phyloP scores from a whole-genome alignment of 2,888 invertebrate species.

The Metopia argyrocephala region DNA sequence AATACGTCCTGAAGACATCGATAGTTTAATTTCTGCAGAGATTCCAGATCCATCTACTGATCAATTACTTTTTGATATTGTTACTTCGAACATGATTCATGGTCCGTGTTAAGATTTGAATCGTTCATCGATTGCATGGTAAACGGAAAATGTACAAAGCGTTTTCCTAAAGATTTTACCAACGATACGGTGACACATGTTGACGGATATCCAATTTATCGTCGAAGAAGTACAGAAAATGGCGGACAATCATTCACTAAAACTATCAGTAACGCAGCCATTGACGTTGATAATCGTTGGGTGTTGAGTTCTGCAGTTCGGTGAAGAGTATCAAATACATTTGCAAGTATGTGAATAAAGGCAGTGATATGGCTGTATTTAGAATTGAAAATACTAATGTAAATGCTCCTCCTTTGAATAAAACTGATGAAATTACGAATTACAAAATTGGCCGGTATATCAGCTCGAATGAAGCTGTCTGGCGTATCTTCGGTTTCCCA shows the following conservation, averaged over 20 bases:
- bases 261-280: too few relatives aligned
- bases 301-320: constrained; percentile 15
- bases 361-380: constrained; percentile 1
- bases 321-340: constrained; percentile 6
- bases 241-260: too few relatives aligned
- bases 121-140: constrained; percentile 60
- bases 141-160: too few relatives aligned
- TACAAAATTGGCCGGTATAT: constrained; percentile 67
- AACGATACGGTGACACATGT: too few relatives aligned
- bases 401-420: too few relatives aligned
- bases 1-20: constrained; percentile 69
- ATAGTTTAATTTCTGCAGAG: too few relatives aligned
- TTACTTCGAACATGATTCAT: constrained; percentile 60
- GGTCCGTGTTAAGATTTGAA: constrained; percentile 64
- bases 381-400: not conserved
- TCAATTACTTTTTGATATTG: constrained; percentile 58
- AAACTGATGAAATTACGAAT: constrained; percentile 1
- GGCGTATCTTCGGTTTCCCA: constrained; percentile 67
- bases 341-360: constrained; percentile 65
- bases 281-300: constrained; percentile 9
- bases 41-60: constrained; percentile 64
- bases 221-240: constrained; percentile 66
- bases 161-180: too few relatives aligned
- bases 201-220: too few relatives aligned
- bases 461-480: constrained; percentile 66